A percentile compares a stretch with the other conserved stretches of the same genome.
These are phyloP conservation scores for Chlorospingus semifuscus DNA, from an alignment of 2,797 vertebrate species.

Conservation along the genomic window DNA sequence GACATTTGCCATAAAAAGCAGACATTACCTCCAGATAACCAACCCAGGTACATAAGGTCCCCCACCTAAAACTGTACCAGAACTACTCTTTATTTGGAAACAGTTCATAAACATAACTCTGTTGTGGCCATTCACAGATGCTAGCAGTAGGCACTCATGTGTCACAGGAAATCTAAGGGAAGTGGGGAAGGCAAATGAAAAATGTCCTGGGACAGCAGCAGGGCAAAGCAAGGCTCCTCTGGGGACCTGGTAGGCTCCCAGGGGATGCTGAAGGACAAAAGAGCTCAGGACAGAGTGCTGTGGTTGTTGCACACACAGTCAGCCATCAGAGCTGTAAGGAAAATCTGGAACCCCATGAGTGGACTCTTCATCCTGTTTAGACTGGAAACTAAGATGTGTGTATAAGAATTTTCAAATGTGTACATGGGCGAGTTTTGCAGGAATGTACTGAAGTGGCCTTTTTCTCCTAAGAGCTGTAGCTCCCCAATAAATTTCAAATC, in stretches of 20 bases:
- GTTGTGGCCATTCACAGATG: background rate
- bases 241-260: background rate
- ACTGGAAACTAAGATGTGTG: background rate
- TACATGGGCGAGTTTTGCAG: background rate
- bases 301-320: background rate
- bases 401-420: background rate
- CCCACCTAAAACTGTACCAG: background rate
- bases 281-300: background rate
- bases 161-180: background rate
- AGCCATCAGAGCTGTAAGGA: background rate
- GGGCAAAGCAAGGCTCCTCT: background rate
- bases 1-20: background rate
- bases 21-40: background rate
- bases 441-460: background rate
- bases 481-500: background rate
- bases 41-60: background rate
- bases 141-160: background rate
- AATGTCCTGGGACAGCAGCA: background rate
- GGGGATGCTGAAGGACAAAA: background rate
- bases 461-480: background rate
- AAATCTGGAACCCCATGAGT: background rate
- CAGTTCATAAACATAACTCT: background rate
- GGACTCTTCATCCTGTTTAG: background rate
- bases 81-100: background rate
- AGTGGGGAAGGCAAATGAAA: background rate